These are phyloP conservation scores for Phenganax subtilis DNA, from an alignment of 92 coral and sea anemone species.

Conservation along the genomic window DNA sequence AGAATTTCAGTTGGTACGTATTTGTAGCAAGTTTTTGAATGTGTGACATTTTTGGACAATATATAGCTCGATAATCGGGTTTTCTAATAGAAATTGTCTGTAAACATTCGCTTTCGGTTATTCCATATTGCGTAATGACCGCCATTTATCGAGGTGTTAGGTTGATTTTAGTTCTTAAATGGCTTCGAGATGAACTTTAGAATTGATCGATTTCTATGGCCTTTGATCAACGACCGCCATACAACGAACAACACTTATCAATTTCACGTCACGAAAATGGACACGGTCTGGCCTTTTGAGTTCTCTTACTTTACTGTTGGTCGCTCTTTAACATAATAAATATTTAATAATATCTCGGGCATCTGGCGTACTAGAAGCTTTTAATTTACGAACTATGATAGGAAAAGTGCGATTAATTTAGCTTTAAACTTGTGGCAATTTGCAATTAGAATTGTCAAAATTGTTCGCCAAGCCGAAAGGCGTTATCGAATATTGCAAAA, in stretches of 20 bases:
- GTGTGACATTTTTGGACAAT: not conserved
- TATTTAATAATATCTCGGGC: not conserved
- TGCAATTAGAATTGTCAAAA: conserved; percentile 20
- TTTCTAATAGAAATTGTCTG: not conserved
- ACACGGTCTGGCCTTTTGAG: not conserved
- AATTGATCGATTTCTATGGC: not conserved
- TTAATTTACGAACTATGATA: conserved; percentile 4
- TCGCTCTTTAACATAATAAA: not conserved
- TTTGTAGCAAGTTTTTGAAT: not conserved
- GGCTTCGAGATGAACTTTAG: not conserved
- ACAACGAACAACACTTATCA: conserved; percentile 1
- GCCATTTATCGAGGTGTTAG: not conserved
- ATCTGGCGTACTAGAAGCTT: not conserved
- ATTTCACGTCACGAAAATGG: conserved; percentile 7
- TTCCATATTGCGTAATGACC: conserved; percentile 6
- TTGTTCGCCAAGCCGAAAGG: not conserved
- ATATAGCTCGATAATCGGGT: conserved; percentile 27
- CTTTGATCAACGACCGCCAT: conserved; percentile 3
- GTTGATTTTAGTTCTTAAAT: not conserved
- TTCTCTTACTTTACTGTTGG: not conserved
- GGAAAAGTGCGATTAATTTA: conserved; percentile 1
- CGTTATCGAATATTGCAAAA: not conserved
- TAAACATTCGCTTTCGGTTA: conserved; percentile 11
- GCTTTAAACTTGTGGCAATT: conserved; percentile 14
- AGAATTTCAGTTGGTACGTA: conserved; percentile 95